Base-by-base conservation (phyloP, 2,113 vertebrate genomes). In the Centrocercus urophasianus region DNA sequence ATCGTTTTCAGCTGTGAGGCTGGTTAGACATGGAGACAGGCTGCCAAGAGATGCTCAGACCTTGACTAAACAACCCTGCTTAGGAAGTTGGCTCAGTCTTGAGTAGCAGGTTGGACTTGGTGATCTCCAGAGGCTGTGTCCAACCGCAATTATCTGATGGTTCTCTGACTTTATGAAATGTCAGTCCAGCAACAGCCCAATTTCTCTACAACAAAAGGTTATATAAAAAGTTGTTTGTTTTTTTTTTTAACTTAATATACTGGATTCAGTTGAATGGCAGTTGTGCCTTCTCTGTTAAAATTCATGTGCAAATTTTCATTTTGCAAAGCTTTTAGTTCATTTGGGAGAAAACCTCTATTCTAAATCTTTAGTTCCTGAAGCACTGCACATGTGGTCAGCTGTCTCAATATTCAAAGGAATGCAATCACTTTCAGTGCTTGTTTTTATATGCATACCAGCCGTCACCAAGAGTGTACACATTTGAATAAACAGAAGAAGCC, bases 371-470 rank as follows among this genome's bases (percentile, higher is more conserved):
- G 66, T 72, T 87, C 40, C 60, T 45, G 27, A 71, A 56, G 21
- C 2, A 6, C 11, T 60, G 36, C 27, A 43, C 13, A 16, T 24
- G 9, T 36, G 38, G 43, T 45, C 67, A 76, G 16, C 48, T 61
- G 36, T 54, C 88, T 34, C n/a, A 88, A 34, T 54, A 75, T 13
- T 86, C 71, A 94, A 91, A 76, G 45, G 83, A 93, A 88, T 19
- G 11, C 15, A 27, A 88, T 43, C 21, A 13, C 13, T 65, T 88
- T 74, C 78, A 80, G 42, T 1, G 12, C 14, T 21, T 28, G 17
- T 56, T 79, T 83, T 88, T 67, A 45, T 61, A 81, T 61, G 88
- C 64, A 77, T 18, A 16, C 22, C 22, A 74, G 54, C 20, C 50
- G 64, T 86, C 67, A 60, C 15, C 18, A n/a, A 50, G 20, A 89